Base-by-base conservation (phyloP, 2,888 invertebrate species). In the Uropetala carovei region DNA sequence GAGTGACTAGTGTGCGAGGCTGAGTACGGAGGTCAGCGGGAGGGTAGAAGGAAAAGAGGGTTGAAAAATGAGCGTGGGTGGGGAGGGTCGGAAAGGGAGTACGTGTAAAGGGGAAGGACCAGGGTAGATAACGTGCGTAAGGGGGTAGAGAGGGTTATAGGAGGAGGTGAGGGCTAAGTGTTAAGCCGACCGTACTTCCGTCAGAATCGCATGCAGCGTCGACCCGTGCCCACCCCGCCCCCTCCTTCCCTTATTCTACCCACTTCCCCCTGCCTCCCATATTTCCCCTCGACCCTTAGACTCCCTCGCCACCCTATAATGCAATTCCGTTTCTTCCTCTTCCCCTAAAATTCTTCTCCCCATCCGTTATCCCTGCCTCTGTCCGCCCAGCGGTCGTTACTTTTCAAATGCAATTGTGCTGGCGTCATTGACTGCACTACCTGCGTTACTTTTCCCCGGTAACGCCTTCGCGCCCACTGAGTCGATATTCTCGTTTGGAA, bases 151-250 rank as follows among this genome's bases (percentile, higher is more conserved):
- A 27, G 75, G 68, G 43, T 1, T 43, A 43, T 43, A 43, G 43
- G 43, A 43, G 43, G 68, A 9, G 68, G 68, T 68, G 68, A 75
- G 75, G 75, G 22, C 75, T 75, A 75, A 75, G 75, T 75, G 75
- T 27, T 75, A 75, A 75, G 75, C 75, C 75, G 75, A 75, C 22
- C 75, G 75, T 75, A 75, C 75, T 75, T 75, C 75, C 75, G 75
- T 75, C 27, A 27, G 75, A 75, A 75, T 75, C 75, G 75, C 75
- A 75, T 75, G 75, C 75, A 75, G 75, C 22, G 75, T 75, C 75
- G 22, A 75, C 75, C 75, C 22, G 27, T 75, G 75, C 75, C n/a
- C 64, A 14, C n/a, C 14, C 64, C 64, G 14, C n/a, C 75, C 75
- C 13, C 22, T 22, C 75, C 13, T n/a, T 64, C n/a, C 64, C 27